Evolutionary conservation across 2,797 vertebrate species (phyloP).

Genomic region (Cheracebus regulus): DNA sequence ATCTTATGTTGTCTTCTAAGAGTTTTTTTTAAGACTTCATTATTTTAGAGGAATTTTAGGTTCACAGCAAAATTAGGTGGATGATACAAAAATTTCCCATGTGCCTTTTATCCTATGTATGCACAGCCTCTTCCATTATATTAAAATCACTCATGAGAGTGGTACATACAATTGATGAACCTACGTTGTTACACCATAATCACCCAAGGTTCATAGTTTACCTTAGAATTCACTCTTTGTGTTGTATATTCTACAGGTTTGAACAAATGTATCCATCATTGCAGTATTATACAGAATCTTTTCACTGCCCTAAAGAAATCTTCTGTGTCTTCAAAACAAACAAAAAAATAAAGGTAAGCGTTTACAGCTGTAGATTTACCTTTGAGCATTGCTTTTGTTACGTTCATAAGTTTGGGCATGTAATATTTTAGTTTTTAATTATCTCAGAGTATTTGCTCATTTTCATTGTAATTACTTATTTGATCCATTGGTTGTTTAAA

Average conservation of each 20-base stretch:
- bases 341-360: too few species aligned
- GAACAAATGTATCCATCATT: background rate
- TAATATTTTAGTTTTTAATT: background rate
- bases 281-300: background rate
- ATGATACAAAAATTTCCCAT: background rate
- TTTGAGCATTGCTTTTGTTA: background rate
- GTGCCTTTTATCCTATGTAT: too few species aligned
- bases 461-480: background rate
- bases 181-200: too few species aligned
- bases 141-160: background rate
- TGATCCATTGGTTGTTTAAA: background rate
- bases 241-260: background rate
- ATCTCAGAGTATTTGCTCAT: background rate
- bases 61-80: background rate
- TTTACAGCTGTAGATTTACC: background rate
- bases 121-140: too few species aligned
- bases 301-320: background rate
- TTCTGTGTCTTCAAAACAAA: background rate
- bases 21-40: background rate
- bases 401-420: background rate
- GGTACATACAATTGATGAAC: background rate
- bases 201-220: background rate
- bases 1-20: background rate
- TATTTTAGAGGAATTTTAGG: background rate
- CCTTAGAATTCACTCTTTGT: too few species aligned